Percentiles rank a stretch among this genome's conserved stretches.
phyloP scores from a whole-genome alignment of 2,888 invertebrate genomes.

The Acanthosepion lycidas region DNA sequence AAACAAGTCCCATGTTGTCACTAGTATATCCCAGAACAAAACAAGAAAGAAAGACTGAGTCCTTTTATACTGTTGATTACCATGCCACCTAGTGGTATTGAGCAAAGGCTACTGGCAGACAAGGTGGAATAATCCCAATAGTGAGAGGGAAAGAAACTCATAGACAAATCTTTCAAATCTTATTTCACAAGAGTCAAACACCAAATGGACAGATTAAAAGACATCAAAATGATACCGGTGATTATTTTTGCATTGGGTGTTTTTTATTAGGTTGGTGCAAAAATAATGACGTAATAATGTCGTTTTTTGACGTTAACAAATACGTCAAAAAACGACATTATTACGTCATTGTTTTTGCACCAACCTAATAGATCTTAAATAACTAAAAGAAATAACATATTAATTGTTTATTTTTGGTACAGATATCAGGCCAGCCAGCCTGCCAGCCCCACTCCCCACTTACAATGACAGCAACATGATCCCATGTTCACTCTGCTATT shows the following conservation, averaged over 20 bases:
- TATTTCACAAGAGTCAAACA: neutral
- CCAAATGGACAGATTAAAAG: neutral
- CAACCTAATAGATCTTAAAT: no score
- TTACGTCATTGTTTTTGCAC: no score
- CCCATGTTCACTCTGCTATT: neutral
- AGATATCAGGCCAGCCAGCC: no score
- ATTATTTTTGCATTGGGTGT: neutral
- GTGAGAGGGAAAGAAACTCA: neutral
- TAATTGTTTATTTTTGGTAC: neutral
- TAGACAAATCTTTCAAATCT: neutral
- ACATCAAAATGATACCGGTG: neutral
- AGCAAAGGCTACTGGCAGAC: no score
- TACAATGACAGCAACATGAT: neutral
- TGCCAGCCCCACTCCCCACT: neutral
- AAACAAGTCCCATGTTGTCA: no score
- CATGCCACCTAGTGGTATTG: no score
- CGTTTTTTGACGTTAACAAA: no score
- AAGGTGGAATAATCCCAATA: neutral
- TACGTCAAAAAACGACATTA: no score
- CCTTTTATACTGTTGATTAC: no score
- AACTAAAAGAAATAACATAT: neutral
- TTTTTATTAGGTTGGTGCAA: no score
- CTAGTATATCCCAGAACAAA: neutral
- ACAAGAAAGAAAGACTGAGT: neutral
- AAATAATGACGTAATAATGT: no score